Base-by-base conservation (phyloP, 2,797 vertebrate species). In the Falco concolor region DNA sequence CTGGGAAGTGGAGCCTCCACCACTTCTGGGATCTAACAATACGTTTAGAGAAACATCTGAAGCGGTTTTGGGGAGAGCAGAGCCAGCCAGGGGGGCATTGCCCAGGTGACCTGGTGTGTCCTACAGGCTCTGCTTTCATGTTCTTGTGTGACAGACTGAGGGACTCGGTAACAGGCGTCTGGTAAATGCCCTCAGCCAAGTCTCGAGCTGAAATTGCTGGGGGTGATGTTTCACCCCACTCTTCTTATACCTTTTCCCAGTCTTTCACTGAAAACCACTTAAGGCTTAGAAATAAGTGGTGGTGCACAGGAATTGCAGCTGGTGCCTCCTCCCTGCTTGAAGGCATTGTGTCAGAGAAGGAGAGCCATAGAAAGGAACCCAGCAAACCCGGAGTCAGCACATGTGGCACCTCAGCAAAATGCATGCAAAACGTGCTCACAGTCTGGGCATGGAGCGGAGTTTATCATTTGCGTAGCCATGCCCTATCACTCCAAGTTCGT, bases 311-410 rank as follows among this genome's bases (percentile, higher is more conserved):
- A 87, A 45, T 2, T 42, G 60, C 30, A 74, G 87, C 25, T 47
- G 67, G n/a, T 83, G 30, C 54, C 36, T 52, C 49, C 18, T 40
- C 42, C 42, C 38, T 50, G 47, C 59, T 47, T 30, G 42, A 36
- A n/a, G 64, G 59, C 12, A 3, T 10, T 36, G n/a, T 60, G 36
- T 25, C 63, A 42, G 49, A 75, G 40, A 14, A 67, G 40, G 24
- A 72, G 21, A 34, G 19, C 0, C 1, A 36, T 2, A 36, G 74
- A 30, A 24, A 32, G 23, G 40, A 70, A 28, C 12, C 0, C 3
- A 15, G 56, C 17, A 64, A 49, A n/a, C 38, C 15, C 21, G 56
- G 32, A 57, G 40, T 24, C 28, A 38, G 74, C 68, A 60, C 20
- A 8, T 1, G 12, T 25, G n/a, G 34, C 49, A 73, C 23, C 60